Conservation (phyloP, 1,140 invertebrate genomes). For the Pogonognathellus flavescens region DNA sequence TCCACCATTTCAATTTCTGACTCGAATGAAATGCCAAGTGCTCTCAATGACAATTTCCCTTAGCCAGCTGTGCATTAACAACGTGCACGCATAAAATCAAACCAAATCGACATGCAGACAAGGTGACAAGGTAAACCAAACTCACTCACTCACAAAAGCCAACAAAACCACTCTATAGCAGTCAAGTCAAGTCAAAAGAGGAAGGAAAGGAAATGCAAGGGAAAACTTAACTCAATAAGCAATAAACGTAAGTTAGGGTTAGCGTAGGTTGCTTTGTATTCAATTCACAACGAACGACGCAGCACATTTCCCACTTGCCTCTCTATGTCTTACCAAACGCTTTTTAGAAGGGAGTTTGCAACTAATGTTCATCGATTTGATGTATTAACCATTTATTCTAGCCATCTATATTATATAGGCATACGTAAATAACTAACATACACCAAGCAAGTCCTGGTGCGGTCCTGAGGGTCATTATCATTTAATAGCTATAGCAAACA, state of each 20-base stretch:
- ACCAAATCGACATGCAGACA: slow-evolving; percentile 32
- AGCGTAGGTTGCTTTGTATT: slow-evolving; percentile 23
- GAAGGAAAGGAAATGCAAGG: slow-evolving; percentile 15
- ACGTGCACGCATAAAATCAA: neutral
- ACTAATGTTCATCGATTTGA: slow-evolving; percentile 13
- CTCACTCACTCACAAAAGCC: neutral
- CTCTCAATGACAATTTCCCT: slow-evolving; percentile 40
- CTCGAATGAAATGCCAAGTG: neutral
- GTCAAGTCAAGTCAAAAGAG: slow-evolving; percentile 17
- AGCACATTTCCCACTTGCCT: neutral
- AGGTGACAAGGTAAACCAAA: slow-evolving; percentile 25
- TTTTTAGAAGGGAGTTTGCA: neutral
- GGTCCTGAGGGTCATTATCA: slow-evolving; percentile 42
- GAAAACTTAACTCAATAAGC: slow-evolving; percentile 11
- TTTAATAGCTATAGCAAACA: slow-evolving; percentile 13
- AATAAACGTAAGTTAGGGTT: slow-evolving; percentile 14
- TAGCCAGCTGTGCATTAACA: slow-evolving; percentile 8
- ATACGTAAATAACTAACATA: too few species aligned
- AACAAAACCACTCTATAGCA: neutral
- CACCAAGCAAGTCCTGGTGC: slow-evolving; percentile 33
- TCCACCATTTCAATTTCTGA: neutral
- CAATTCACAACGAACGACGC: neutral
- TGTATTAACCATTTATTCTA: neutral
- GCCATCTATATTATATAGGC: neutral
- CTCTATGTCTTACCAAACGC: neutral